Conservation (phyloP, 2,113 vertebrate species). For the Galeopterus variegatus region DNA sequence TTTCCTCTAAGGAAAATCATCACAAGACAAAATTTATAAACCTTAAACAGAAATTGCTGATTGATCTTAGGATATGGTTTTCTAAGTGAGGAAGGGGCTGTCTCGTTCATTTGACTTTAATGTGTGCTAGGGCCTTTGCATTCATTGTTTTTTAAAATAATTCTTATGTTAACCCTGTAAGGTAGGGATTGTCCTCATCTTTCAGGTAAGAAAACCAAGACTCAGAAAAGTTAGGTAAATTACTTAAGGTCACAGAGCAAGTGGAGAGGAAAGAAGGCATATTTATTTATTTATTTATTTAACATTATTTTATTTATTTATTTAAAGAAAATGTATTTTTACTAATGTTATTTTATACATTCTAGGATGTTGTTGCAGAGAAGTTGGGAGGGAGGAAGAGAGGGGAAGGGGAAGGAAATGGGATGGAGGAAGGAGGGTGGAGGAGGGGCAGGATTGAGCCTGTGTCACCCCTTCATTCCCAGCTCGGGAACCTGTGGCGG, state of each 20-base stretch:
- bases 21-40: constrained; percentile 9
- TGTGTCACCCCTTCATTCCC: too few relatives aligned
- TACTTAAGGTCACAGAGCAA: not conserved
- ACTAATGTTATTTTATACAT: too few relatives aligned
- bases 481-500: too few relatives aligned
- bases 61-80: constrained; percentile 42
- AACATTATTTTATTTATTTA: too few relatives aligned
- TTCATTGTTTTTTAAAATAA: not conserved
- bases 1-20: not conserved
- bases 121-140: not conserved
- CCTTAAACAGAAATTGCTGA: constrained; percentile 28
- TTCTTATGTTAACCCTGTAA: not conserved
- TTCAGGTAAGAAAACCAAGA: constrained; percentile 30
- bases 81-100: not conserved
- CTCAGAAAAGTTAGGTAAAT: constrained; percentile 10
- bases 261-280: not conserved
- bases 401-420: too few relatives aligned
- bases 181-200: not conserved
- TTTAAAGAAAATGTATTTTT: too few relatives aligned
- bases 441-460: too few relatives aligned
- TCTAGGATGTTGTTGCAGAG: too few relatives aligned
- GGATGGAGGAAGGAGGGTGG: too few relatives aligned
- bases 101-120: not conserved
- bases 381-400: too few relatives aligned
- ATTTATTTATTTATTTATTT: too few relatives aligned